phyloP scores from a whole-genome alignment of 30 jellyfish, hydroid and myxozoan genomes.

The Clytia hemisphaerica region DNA sequence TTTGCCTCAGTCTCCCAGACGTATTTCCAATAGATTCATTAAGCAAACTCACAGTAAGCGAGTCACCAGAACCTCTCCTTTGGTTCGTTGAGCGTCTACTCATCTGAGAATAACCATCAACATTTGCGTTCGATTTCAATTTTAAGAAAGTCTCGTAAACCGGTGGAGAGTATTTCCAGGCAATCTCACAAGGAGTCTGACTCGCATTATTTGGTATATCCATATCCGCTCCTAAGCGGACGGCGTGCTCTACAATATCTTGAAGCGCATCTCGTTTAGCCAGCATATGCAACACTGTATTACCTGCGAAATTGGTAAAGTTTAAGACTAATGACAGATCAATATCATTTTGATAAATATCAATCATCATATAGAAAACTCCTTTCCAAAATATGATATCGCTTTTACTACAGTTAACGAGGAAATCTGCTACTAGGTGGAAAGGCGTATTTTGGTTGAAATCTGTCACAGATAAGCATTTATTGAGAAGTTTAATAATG shows the following conservation, averaged over 20 bases:
- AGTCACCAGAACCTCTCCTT: too few species aligned
- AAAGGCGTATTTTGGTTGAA: slow-evolving; percentile 70
- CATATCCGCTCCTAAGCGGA: not conserved
- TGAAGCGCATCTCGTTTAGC: slow-evolving; percentile 1
- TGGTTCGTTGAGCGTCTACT: too few species aligned
- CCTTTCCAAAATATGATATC: not conserved
- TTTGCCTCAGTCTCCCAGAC: too few species aligned
- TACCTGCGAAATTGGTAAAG: slow-evolving; percentile 20
- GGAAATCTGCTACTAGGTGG: slow-evolving; percentile 61
- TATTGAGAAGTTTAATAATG: slow-evolving; percentile 36
- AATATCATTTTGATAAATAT: too few species aligned
- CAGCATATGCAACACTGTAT: slow-evolving; percentile 16
- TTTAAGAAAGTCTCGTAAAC: too few species aligned
- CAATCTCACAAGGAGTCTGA: slow-evolving; percentile 2
- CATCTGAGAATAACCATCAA: too few species aligned
- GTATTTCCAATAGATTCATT: too few species aligned
- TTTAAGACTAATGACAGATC: slow-evolving; percentile 37
- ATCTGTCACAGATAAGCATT: slow-evolving; percentile 42
- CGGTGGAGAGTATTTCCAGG: slow-evolving; percentile 9
- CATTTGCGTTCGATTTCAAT: too few species aligned
- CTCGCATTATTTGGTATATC: not conserved
- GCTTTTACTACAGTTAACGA: not conserved
- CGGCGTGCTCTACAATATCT: not conserved
- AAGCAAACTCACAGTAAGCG: too few species aligned
- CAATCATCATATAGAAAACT: slow-evolving; percentile 30